These are phyloP conservation scores for Pseudonaja textilis DNA, from an alignment of 2,113 vertebrate genomes.

Conservation along the genomic window DNA sequence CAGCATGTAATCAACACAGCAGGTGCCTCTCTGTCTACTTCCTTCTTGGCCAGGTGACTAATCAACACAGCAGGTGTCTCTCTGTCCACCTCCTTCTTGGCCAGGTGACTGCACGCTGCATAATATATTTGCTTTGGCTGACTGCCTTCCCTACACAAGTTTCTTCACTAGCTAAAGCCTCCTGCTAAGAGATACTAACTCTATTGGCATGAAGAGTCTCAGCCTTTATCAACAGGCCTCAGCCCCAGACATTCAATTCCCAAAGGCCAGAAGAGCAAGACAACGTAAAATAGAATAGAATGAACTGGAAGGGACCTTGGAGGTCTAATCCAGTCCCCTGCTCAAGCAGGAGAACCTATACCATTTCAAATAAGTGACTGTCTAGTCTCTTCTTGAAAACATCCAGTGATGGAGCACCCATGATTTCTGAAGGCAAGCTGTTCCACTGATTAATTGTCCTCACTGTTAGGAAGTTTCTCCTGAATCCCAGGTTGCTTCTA, in stretches of 20 bases:
- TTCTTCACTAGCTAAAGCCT: background rate
- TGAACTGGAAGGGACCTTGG: no score
- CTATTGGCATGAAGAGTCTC: no score
- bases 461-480: no score
- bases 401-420: no score
- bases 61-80: background rate
- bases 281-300: no score
- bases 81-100: background rate
- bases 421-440: no score
- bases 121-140: constrained; percentile 10
- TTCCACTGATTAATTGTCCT: no score
- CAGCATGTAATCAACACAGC: background rate
- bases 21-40: background rate
- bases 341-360: no score
- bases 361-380: no score
- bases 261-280: background rate
- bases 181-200: background rate
- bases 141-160: background rate
- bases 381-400: no score
- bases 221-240: background rate
- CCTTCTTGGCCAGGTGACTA: background rate
- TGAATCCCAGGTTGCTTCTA: no score
- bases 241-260: background rate
- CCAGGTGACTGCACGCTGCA: background rate
- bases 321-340: no score